Evolutionary conservation across 2,888 invertebrate genomes (phyloP).

Genomic region (Plemyria rubiginata): DNA sequence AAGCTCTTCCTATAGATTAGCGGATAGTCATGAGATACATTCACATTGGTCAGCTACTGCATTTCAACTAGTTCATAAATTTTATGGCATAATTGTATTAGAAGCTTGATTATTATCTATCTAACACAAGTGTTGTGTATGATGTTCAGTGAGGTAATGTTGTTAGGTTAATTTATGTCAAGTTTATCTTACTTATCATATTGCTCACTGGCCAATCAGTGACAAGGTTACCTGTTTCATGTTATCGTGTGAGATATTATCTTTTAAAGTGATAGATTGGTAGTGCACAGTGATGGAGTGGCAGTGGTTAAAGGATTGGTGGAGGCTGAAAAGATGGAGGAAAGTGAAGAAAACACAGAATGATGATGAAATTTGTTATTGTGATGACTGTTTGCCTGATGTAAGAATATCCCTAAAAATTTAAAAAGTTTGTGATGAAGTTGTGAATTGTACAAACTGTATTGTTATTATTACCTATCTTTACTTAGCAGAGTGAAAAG

Average conservation of each 20-base stretch:
- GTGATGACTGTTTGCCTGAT: slow-evolving; percentile 89
- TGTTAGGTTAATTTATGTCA: slow-evolving; percentile 79
- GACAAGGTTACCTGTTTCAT: slow-evolving; percentile 57
- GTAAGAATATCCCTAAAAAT: slow-evolving; percentile 60
- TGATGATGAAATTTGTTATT: slow-evolving; percentile 89
- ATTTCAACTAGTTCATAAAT: slow-evolving; percentile 22
- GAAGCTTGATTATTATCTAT: slow-evolving; percentile 56
- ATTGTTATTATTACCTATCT: too few relatives aligned
- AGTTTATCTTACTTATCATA: slow-evolving; percentile 77
- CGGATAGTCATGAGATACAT: slow-evolving; percentile 28
- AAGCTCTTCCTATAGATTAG: slow-evolving; percentile 24
- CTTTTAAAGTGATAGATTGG: slow-evolving; percentile 57
- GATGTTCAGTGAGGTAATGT: slow-evolving; percentile 80
- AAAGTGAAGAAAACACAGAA: slow-evolving; percentile 81
- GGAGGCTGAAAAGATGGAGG: slow-evolving; percentile 90
- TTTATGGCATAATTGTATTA: slow-evolving; percentile 49
- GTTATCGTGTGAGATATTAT: slow-evolving; percentile 51
- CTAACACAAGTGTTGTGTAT: slow-evolving; percentile 58
- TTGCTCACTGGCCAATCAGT: slow-evolving; percentile 65
- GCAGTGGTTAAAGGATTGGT: slow-evolving; percentile 93
- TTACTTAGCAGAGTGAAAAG: neutral
- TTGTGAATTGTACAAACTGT: neutral
- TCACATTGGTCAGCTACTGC: slow-evolving; percentile 20
- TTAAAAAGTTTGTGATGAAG: neutral
- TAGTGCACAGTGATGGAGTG: slow-evolving; percentile 87